A percentile compares a stretch with the other conserved stretches of the same genome.
phyloP scores from a whole-genome alignment of 2,888 invertebrate species.

The Actias luna region DNA sequence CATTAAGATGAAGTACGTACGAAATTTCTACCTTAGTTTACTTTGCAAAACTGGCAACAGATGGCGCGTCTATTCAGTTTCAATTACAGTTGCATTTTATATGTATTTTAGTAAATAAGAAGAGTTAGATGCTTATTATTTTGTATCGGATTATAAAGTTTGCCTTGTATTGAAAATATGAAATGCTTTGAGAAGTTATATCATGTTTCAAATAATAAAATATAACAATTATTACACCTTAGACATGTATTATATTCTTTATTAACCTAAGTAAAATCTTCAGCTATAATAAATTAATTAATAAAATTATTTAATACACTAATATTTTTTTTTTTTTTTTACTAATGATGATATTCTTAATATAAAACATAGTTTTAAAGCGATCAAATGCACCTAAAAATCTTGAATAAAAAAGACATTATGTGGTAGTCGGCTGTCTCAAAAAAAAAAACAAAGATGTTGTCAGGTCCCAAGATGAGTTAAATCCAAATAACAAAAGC shows the following conservation, averaged over 20 bases:
- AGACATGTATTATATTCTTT: too few relatives aligned
- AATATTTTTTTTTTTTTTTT: neutral
- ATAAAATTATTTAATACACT: neutral
- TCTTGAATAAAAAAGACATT: slow-evolving; percentile 3
- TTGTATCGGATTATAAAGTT: neutral
- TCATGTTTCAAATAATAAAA: too few relatives aligned
- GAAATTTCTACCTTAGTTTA: neutral
- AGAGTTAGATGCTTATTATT: neutral
- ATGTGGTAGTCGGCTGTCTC: slow-evolving; percentile 1
- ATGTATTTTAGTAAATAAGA: neutral
- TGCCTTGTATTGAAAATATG: neutral
- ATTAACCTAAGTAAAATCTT: neutral
- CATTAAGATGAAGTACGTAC: neutral
- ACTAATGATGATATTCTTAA: neutral
- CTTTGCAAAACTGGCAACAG: neutral
- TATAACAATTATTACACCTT: too few relatives aligned
- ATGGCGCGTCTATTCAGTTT: neutral
- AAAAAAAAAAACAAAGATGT: slow-evolving; percentile 7
- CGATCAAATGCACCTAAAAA: neutral
- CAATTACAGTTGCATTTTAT: neutral
- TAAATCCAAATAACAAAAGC: neutral
- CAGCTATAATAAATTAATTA: neutral
- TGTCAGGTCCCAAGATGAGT: slow-evolving; percentile 4
- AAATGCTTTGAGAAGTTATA: neutral
- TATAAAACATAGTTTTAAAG: neutral